Conservation (phyloP, 2,797 vertebrate genomes). For the Microchirus variegatus region DNA sequence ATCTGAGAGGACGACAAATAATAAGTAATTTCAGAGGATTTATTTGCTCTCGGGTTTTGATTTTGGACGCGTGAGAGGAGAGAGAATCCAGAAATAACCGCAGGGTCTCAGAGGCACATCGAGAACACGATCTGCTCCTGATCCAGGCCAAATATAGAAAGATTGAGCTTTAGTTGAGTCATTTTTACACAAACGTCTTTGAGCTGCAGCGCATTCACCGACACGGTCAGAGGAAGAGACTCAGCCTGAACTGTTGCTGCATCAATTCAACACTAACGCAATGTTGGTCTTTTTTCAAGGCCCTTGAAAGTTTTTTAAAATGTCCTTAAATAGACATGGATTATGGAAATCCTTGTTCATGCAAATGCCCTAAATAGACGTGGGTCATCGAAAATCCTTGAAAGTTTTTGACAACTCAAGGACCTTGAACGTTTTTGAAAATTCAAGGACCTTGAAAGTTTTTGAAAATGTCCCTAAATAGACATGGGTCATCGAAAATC, state of each 20-base stretch:
- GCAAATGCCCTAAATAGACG: no score
- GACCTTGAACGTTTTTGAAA: no score
- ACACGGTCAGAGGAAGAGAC: neutral
- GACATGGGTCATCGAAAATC: no score
- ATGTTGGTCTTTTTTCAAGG: neutral
- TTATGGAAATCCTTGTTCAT: no score
- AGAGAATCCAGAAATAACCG: neutral
- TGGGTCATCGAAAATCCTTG: no score
- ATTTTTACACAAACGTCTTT: conserved; percentile 15
- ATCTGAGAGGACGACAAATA: no score
- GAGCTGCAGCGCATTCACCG: neutral
- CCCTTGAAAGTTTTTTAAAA: neutral
- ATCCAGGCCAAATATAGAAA: conserved; percentile 24
- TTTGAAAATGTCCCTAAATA: no score
- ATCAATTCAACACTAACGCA: conserved; percentile 5
- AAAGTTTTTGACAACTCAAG: no score
- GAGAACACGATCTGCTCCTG: conserved; percentile 11
- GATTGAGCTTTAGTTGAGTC: conserved; percentile 32
- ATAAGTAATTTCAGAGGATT: no score
- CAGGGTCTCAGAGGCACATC: neutral
- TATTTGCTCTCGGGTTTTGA: neutral
- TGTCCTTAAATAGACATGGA: no score
- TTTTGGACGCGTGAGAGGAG: neutral
- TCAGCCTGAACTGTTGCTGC: conserved; percentile 4
- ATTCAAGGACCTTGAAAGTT: no score